Conservation (phyloP, 2,888 invertebrate species). For the Hedychridium roseum region DNA sequence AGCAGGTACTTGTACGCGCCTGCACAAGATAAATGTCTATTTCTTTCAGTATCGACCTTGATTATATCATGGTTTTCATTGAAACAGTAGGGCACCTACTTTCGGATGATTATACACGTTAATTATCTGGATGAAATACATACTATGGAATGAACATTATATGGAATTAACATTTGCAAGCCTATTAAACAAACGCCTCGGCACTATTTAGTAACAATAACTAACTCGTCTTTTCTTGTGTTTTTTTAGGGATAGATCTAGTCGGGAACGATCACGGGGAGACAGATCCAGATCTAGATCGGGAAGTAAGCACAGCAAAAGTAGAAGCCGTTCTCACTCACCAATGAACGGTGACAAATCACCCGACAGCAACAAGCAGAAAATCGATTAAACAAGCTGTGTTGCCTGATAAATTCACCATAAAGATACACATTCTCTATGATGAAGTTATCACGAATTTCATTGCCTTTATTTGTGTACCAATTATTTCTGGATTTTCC, state of each 20-base stretch:
- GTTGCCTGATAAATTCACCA: too few species aligned
- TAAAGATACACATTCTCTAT: too few species aligned
- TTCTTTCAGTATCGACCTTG: not conserved
- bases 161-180: too few species aligned
- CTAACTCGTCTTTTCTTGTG: too few species aligned
- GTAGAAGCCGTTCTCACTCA: conserved; percentile 58
- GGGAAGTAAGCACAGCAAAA: conserved; percentile 62
- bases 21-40: not conserved
- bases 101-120: conserved; percentile 9
- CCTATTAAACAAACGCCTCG: too few species aligned
- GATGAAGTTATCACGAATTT: too few species aligned
- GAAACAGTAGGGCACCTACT: not conserved
- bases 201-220: too few species aligned
- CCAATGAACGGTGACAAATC: conserved; percentile 63
- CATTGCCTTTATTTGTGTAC: too few species aligned
- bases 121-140: not conserved
- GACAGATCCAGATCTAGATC: conserved; percentile 61
- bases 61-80: not conserved
- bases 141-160: too few species aligned
- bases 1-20: not conserved
- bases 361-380: conserved; percentile 53
- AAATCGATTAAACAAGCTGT: conserved; percentile 57
- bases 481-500: too few species aligned
- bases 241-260: conserved; percentile 60
- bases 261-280: conserved; percentile 60